Evolutionary conservation across 2,888 invertebrate species (phyloP).

Genomic region (Gari tellinella): DNA sequence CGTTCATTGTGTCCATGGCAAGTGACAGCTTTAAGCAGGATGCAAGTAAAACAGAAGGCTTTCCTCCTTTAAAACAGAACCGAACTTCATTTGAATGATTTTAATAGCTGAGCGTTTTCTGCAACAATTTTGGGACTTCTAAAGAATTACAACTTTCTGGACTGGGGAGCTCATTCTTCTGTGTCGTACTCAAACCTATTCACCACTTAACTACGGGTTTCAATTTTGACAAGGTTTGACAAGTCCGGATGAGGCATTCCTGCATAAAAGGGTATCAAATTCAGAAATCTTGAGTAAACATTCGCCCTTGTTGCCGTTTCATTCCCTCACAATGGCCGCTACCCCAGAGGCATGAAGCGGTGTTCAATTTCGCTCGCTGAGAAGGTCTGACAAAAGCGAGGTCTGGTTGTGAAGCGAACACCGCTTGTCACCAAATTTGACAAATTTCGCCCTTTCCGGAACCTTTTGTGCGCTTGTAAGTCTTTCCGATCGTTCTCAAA

Average conservation of each 20-base stretch:
- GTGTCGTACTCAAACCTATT: background rate
- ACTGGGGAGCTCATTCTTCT: no score
- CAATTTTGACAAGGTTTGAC: slow-evolving; percentile 53
- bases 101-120: no score
- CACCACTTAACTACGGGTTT: slow-evolving; percentile 13
- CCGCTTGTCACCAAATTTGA: slow-evolving; percentile 45
- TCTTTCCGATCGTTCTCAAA: slow-evolving; percentile 12
- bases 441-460: slow-evolving; percentile 43
- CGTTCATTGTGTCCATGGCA: no score
- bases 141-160: no score
- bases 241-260: slow-evolving; percentile 27
- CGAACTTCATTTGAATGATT: no score
- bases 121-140: no score
- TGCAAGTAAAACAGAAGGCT: no score
- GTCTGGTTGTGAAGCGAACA: slow-evolving; percentile 25
- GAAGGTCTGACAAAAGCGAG: slow-evolving; percentile 37
- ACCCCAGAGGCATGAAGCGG: slow-evolving; percentile 41
- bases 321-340: slow-evolving; percentile 32
- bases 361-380: slow-evolving; percentile 42
- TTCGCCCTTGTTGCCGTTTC: slow-evolving; percentile 45
- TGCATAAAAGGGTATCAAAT: slow-evolving; percentile 47
- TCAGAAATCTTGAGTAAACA: slow-evolving; percentile 57
- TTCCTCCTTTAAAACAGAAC: no score
- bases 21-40: no score
- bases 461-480: slow-evolving; percentile 25